A percentile compares a stretch with the other conserved stretches of the same genome.
These are phyloP conservation scores for Malaclemys terrapin DNA, from an alignment of 2,113 vertebrate species.

Conservation along the genomic window DNA sequence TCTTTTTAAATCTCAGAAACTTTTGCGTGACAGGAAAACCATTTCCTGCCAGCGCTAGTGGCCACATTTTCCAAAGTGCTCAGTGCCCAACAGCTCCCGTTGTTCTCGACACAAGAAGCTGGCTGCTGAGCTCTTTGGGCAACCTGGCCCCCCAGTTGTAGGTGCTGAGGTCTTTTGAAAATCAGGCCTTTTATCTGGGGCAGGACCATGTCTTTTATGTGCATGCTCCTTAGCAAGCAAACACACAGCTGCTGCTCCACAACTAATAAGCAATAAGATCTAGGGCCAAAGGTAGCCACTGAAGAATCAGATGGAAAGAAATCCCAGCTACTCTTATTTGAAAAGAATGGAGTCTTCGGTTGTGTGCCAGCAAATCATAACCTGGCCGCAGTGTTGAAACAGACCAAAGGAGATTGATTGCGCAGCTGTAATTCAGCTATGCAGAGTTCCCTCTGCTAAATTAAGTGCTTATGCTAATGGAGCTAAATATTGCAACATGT, in stretches of 20 bases:
- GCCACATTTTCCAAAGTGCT: not conserved
- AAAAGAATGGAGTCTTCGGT: not conserved
- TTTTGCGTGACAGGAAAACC: not conserved
- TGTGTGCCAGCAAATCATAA: not conserved
- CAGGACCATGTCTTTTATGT: not conserved
- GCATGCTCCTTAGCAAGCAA: not conserved
- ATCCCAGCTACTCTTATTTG: not conserved
- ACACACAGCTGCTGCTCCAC: not conserved
- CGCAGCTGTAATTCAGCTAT: not conserved
- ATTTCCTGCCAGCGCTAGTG: not conserved
- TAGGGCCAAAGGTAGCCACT: not conserved
- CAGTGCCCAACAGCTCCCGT: not conserved
- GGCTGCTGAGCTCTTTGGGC: not conserved
- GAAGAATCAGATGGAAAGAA: not conserved
- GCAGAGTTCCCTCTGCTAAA: not conserved
- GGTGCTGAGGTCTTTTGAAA: not conserved
- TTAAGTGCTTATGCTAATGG: not conserved
- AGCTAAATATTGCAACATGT: not conserved
- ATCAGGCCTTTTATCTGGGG: not conserved
- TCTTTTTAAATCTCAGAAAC: not conserved
- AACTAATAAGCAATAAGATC: not conserved
- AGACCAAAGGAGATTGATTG: not conserved
- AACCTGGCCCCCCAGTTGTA: not conserved
- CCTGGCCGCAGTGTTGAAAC: not conserved
- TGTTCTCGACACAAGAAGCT: not conserved